phyloP scores from a whole-genome alignment of 2,797 vertebrate species.

The Chromis chromis region DNA sequence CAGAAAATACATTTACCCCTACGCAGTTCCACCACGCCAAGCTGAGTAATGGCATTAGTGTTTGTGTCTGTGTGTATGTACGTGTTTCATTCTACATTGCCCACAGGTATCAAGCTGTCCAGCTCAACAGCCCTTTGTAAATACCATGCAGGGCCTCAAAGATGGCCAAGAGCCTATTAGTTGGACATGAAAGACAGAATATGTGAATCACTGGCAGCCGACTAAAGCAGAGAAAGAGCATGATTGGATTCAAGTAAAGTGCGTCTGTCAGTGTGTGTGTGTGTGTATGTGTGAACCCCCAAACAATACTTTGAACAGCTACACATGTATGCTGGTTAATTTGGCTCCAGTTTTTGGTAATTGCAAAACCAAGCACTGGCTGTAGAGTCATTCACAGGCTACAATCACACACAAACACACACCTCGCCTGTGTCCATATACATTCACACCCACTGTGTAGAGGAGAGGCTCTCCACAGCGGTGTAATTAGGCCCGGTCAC shows the following conservation, averaged over 20 bases:
- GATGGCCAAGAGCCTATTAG: slow-evolving; percentile 62
- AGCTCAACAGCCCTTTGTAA: slow-evolving; percentile 65
- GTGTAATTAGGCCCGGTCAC: slow-evolving; percentile 76
- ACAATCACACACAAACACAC: slow-evolving; percentile 32
- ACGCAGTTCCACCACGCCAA: slow-evolving; percentile 20
- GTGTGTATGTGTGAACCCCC: slow-evolving; percentile 18
- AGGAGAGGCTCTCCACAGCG: slow-evolving; percentile 66
- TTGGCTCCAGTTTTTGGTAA: slow-evolving; percentile 59
- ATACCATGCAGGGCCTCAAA: slow-evolving; percentile 62
- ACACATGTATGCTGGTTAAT: slow-evolving; percentile 46
- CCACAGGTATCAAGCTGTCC: slow-evolving; percentile 61
- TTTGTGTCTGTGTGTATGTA: slow-evolving; percentile 21
- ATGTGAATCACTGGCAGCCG: slow-evolving; percentile 34
- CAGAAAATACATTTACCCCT: slow-evolving; percentile 44
- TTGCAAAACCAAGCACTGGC: slow-evolving; percentile 48
- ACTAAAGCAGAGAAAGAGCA: slow-evolving; percentile 21
- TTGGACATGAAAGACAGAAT: slow-evolving; percentile 63
- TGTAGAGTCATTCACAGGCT: slow-evolving; percentile 51
- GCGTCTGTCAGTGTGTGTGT: slow-evolving; percentile 16
- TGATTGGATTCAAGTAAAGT: slow-evolving; percentile 27
- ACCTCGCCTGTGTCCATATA: slow-evolving; percentile 23
- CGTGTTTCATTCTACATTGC: slow-evolving; percentile 47
- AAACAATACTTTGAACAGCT: slow-evolving; percentile 49
- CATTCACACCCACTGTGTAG: slow-evolving; percentile 45
- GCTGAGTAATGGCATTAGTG: slow-evolving; percentile 28